phyloP scores from a whole-genome alignment of 2,888 invertebrate species.

The Stenodema calcarata region DNA sequence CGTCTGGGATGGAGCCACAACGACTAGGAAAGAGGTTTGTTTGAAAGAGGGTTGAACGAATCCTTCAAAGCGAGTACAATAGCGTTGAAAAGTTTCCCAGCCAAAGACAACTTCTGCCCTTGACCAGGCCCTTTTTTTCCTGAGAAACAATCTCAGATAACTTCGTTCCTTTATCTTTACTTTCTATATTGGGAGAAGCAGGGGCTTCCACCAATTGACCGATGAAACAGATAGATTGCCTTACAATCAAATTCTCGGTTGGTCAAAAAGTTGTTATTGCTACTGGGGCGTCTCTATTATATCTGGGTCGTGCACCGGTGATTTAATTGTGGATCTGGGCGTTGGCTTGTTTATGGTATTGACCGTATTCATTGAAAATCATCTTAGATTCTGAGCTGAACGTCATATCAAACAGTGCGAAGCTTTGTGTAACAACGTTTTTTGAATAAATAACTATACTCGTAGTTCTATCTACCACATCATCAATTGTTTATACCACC shows the following conservation, averaged over 20 bases:
- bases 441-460: too few species aligned
- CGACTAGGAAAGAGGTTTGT: slow-evolving; percentile 6
- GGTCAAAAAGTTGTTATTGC: neutral
- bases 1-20: neutral
- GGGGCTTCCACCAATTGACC: neutral
- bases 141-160: slow-evolving; percentile 20
- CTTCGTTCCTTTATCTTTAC: slow-evolving; percentile 6
- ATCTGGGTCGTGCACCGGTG: too few species aligned
- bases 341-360: too few species aligned
- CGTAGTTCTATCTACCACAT: too few species aligned
- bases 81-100: neutral
- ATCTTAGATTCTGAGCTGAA: too few species aligned
- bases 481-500: too few species aligned
- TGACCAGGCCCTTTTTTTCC: neutral
- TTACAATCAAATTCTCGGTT: neutral
- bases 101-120: neutral
- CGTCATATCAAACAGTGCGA: too few species aligned
- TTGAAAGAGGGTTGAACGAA: neutral
- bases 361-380: too few species aligned
- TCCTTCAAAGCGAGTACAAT: slow-evolving; percentile 29
- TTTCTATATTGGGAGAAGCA: neutral
- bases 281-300: neutral
- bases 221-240: neutral
- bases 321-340: too few species aligned
- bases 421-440: too few species aligned